Evolutionary conservation across 2,888 invertebrate genomes (phyloP), one percentile per base, ranked within the genome.

Genomic region (Caprella mutica): DNA sequence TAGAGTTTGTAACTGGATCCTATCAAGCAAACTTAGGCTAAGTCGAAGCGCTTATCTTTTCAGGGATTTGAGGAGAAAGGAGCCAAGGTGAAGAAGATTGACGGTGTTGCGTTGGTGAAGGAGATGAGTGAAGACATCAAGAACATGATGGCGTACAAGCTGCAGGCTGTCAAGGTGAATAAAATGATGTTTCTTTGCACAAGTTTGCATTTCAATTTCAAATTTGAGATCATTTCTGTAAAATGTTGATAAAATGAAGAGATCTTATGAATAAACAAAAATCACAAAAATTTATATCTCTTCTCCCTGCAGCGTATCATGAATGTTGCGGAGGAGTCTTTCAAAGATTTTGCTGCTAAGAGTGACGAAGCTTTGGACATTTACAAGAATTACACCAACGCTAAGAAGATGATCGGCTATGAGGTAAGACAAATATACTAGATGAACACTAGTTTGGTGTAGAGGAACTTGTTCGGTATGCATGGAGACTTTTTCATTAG

Each of bases 151-250:
- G 82, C 84, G 43, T 80, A 85, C 68, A 90, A 91, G 80, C 86
- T 87, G 77, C 86, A 88, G 68, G 89, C 91, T n/a, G 85, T 91
- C 56, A 79, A 79, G 76, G 91, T 90, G 74, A 82, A 81, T 6
- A 35, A 14, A 33, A 2, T 5, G 12, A 1, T 8, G 27, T 14
- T 14, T 17, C 9, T 29, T 35, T 35, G 9, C 12, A 35, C n/a
- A 35, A 35, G 9, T 12, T 35, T 35, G 35, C n/a, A 12, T n/a
- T 12, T 12, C 9, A 17, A 12, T 19, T 19, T 23, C 2, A 19
- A 2, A 17, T 43, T 19, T 43, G 19, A 1, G 12, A 43, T n/a
- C n/a, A n/a, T n/a, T n/a, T n/a, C n/a, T n/a, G n/a, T n/a, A n/a
- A n/a, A n/a, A n/a, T n/a, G n/a, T n/a, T n/a, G n/a, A 21, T 43